Percentiles rank a stretch among this genome's conserved stretches.
Evolutionary conservation across 2,113 vertebrate species (phyloP).

Genomic region (Poecilia latipinna): DNA sequence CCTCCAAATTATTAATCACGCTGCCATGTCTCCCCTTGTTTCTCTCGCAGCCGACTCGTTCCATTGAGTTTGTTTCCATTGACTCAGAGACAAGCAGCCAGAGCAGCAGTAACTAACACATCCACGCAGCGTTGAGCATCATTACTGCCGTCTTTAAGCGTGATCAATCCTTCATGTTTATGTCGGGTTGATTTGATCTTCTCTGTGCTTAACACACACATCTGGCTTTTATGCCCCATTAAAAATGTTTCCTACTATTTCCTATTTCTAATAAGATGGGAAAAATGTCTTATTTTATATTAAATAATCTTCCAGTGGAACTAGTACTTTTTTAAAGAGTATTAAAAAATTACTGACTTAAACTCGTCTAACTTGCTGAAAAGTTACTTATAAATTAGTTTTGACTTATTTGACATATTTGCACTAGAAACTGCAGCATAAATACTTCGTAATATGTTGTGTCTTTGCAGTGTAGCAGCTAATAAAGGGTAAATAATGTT

Average conservation of each 20-base stretch:
- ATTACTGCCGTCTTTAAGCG: slow-evolving; percentile 51
- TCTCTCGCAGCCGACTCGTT: slow-evolving; percentile 73
- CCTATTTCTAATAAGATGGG: too few relatives aligned
- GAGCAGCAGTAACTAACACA: slow-evolving; percentile 65
- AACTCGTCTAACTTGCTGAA: too few relatives aligned
- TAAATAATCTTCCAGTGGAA: too few relatives aligned
- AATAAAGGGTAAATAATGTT: neutral
- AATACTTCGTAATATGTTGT: too few relatives aligned
- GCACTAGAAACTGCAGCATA: too few relatives aligned
- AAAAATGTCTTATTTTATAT: too few relatives aligned
- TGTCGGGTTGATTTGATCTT: slow-evolving; percentile 29
- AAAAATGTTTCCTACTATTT: slow-evolving; percentile 11
- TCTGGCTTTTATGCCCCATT: slow-evolving; percentile 2
- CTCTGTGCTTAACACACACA: slow-evolving; percentile 9
- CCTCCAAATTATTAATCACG: slow-evolving; percentile 75
- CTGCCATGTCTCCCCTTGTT: slow-evolving; percentile 75
- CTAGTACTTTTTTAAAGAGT: too few relatives aligned
- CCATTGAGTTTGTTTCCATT: slow-evolving; percentile 75
- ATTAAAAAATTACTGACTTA: too few relatives aligned
- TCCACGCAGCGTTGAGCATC: slow-evolving; percentile 32
- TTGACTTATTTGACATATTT: too few relatives aligned
- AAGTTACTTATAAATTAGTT: too few relatives aligned
- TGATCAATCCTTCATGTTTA: slow-evolving; percentile 55
- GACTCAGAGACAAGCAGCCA: slow-evolving; percentile 58
- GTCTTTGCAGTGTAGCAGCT: too few relatives aligned